A percentile compares a stretch with the other conserved stretches of the same genome.
phyloP scores from a whole-genome alignment of 92 coral and sea anemone species.

The Parazoanthus atlanticus region DNA sequence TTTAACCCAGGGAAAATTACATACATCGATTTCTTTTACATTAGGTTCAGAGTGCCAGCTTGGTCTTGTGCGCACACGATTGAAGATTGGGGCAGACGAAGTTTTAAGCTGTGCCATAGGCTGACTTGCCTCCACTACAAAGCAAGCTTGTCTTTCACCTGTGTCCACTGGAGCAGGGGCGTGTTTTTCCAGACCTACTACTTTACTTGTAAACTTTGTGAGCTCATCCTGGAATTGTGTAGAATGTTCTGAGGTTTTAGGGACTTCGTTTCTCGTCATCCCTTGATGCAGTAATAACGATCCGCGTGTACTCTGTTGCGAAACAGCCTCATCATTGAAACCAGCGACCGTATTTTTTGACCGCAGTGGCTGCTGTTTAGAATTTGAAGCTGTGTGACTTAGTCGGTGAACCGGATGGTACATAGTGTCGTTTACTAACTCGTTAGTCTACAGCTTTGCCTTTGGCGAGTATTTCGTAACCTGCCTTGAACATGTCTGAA shows the following conservation, averaged over 20 bases:
- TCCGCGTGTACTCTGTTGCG: background rate
- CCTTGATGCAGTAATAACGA: background rate
- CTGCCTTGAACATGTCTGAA: background rate
- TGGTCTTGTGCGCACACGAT: constrained; percentile 28
- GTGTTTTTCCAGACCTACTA: background rate
- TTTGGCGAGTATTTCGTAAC: background rate
- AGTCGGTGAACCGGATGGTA: background rate
- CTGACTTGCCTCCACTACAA: background rate
- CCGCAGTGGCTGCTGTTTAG: background rate
- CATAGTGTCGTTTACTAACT: background rate
- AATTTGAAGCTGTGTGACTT: background rate
- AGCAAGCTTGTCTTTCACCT: background rate
- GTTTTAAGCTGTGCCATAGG: background rate
- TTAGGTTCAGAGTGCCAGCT: background rate
- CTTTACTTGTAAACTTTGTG: constrained; percentile 21
- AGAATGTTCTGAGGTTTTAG: background rate
- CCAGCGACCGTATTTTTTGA: background rate
- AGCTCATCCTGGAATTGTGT: background rate
- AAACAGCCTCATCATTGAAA: background rate
- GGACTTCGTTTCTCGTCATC: background rate
- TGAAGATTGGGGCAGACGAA: background rate
- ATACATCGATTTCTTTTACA: background rate
- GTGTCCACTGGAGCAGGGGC: background rate
- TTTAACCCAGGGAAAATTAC: constrained; percentile 15
- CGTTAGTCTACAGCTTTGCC: background rate